These are phyloP conservation scores for Coendou prehensilis DNA, from an alignment of 2,797 vertebrate genomes.

Conservation along the genomic window DNA sequence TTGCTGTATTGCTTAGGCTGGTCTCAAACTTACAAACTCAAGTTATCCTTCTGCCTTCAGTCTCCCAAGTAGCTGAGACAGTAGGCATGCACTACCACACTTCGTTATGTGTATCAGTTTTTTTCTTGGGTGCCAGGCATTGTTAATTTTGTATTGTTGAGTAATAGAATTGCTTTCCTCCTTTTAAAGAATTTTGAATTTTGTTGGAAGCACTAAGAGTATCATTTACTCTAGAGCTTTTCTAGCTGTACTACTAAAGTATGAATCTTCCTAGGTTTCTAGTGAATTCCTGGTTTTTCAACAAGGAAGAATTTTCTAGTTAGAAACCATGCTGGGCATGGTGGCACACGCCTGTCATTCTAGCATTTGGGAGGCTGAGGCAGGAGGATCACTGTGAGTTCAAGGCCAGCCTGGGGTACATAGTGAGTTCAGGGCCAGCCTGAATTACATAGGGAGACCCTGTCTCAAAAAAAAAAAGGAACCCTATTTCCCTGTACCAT, in stretches of 20 bases:
- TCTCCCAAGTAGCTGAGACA: not conserved
- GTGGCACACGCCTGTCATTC: not conserved
- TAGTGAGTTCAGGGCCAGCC: not conserved
- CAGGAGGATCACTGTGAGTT: not conserved
- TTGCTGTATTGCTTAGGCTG: not conserved
- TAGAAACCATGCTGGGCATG: not conserved
- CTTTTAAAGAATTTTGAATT: conserved; percentile 6
- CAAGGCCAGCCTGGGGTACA: not conserved
- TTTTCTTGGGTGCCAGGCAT: not conserved
- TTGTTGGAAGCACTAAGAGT: conserved; percentile 8
- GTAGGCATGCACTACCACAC: not conserved
- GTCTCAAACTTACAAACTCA: not conserved
- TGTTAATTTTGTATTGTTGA: conserved; percentile 8
- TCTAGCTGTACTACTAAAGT: not conserved
- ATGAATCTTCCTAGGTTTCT: not conserved
- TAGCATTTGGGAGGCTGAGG: not conserved
- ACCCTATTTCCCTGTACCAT: not conserved
- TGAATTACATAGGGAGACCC: not conserved
- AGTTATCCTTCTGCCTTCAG: not conserved
- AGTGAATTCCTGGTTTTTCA: conserved; percentile 2
- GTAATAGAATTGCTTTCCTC: not conserved
- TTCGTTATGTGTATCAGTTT: not conserved
- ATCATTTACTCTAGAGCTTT: not conserved
- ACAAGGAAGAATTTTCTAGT: not conserved
- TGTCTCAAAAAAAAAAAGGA: not conserved